Evolutionary conservation across 2,888 invertebrate species (phyloP), one percentile per base, ranked within the genome.

Genomic region (Hyles lineata): DNA sequence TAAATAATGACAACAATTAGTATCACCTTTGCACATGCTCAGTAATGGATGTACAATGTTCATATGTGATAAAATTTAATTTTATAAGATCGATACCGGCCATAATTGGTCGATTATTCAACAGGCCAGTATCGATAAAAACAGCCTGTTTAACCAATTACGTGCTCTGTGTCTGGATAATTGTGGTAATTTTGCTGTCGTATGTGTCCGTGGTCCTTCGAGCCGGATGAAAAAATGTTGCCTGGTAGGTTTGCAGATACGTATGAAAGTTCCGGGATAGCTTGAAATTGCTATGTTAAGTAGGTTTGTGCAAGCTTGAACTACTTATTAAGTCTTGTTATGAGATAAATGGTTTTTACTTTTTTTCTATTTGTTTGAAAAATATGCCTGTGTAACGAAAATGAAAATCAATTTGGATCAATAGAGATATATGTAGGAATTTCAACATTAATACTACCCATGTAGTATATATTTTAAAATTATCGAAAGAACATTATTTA

Each of bases 151-250:
- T 86, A 85, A 77, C 83, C 86, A 85, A 83, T 85, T 86, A 83
- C 75, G 74, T 77, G 78, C 77, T 78, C 79, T 83, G 76, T 75
- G 80, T 76, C 61, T 78, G 77, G 81, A 77, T 85, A 86, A 86
- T 84, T 85, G 83, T 81, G 79, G 83, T 85, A 86, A 87, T 88
- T 88, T 85, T 78, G 80, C 76, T 82, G 86, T 87, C 85, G 87
- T 87, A 80, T 87, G 87, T 85, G 82, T 83, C 67, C 50, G 67
- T 50, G 23, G 50, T 50, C 23, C 50, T 67, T 67, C 50, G 50
- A 67, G 23, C 63, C 50, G 67, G 50, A 67, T 62, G 82, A 80
- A 23, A 25, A 60, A 50, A 67, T 67, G 67, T 67, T 50, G 67
- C 50, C 23, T 23, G 23, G 67, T 50, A 19, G 50, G 67, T 67